These are phyloP conservation scores for Misgurnus anguillicaudatus DNA, from an alignment of 2,113 vertebrate species.

Conservation along the genomic window DNA sequence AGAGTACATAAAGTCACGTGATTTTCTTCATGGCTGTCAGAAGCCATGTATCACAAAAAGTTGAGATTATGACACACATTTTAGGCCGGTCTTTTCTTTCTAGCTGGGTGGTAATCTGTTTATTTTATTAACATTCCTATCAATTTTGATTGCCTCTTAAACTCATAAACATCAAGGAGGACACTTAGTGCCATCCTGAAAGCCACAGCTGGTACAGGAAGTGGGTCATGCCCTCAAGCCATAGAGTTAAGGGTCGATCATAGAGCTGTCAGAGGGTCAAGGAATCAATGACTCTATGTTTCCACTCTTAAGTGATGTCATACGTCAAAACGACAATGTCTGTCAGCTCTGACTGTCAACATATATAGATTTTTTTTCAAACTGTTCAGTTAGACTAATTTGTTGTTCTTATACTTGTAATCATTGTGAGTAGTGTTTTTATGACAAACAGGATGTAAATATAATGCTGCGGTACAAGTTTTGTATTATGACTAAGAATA, in stretches of 20 bases:
- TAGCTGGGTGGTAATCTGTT: too few relatives aligned
- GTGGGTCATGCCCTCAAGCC: neutral
- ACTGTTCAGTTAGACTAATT: neutral
- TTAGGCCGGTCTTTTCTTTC: too few relatives aligned
- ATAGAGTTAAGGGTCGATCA: slow-evolving; percentile 37
- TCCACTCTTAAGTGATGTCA: slow-evolving; percentile 16
- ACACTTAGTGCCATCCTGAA: neutral
- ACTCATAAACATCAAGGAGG: neutral
- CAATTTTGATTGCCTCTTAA: neutral
- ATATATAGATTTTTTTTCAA: neutral
- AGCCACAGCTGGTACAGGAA: slow-evolving; percentile 16
- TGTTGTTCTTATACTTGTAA: too few relatives aligned
- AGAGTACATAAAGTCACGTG: neutral
- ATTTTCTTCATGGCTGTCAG: neutral
- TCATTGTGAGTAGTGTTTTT: too few relatives aligned
- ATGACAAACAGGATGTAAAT: neutral
- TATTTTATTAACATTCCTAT: neutral
- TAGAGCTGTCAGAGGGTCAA: slow-evolving; percentile 40
- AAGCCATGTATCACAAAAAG: neutral
- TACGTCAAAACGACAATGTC: slow-evolving; percentile 31
- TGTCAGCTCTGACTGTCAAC: neutral
- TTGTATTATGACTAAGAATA: neutral
- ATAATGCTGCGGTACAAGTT: neutral
- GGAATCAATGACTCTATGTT: slow-evolving; percentile 37
- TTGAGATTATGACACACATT: too few relatives aligned